Evolutionary conservation across 1,140 invertebrate genomes (phyloP).

Genomic region (Latrodectus geometricus): DNA sequence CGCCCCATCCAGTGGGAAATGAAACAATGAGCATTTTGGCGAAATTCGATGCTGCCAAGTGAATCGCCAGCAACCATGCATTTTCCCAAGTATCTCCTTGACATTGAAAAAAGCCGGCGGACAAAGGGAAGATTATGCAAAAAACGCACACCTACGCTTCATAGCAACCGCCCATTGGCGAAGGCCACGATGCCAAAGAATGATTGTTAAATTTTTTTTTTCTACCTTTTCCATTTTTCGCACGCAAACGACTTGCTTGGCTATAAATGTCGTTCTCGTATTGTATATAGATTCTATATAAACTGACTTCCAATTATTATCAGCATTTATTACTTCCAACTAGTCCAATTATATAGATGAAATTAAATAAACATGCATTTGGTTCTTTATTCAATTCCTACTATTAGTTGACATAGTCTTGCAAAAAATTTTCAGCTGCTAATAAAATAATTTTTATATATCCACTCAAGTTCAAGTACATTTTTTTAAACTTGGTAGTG

Average conservation of each 20-base stretch:
- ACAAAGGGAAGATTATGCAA: conserved; percentile 24
- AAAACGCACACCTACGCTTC: neutral
- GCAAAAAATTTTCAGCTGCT: too few species aligned
- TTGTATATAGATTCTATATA: neutral
- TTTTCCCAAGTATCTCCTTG: conserved; percentile 9
- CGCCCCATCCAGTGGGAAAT: neutral
- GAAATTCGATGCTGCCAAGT: neutral
- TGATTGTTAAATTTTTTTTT: neutral
- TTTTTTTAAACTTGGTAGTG: too few species aligned
- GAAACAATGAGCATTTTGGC: conserved; percentile 13
- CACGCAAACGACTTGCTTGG: neutral
- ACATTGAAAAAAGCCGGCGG: conserved; percentile 37
- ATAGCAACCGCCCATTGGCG: conserved; percentile 15
- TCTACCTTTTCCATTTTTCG: neutral
- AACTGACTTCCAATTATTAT: neutral
- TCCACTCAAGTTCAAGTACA: too few species aligned
- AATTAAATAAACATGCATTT: neutral
- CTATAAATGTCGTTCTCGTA: neutral
- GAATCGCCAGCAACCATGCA: neutral
- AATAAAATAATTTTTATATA: too few species aligned
- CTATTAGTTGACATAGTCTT: too few species aligned
- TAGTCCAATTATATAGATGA: neutral
- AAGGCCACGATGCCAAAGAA: neutral
- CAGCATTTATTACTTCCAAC: neutral
- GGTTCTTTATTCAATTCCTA: too few species aligned